Evolutionary conservation across 2,113 vertebrate genomes (phyloP).

Genomic region (Pedetes capensis): DNA sequence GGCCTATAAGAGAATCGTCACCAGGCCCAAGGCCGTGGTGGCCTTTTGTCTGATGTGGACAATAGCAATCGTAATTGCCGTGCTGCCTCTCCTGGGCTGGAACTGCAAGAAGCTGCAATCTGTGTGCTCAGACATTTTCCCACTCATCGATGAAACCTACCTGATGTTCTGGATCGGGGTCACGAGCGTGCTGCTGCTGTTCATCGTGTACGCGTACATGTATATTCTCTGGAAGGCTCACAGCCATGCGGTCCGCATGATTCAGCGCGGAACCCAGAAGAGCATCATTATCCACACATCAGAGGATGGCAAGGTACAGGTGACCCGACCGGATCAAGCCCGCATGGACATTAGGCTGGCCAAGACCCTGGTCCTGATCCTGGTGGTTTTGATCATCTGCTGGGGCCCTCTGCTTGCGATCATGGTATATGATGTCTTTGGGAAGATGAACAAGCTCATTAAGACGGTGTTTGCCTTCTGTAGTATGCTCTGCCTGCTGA

Average conservation of each 20-base stretch:
- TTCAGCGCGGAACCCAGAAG: slow-evolving; percentile 96
- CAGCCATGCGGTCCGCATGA: slow-evolving; percentile 96
- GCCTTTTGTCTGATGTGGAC: slow-evolving; percentile 99
- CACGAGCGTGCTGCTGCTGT: slow-evolving; percentile 94
- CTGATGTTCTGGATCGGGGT: slow-evolving; percentile 99
- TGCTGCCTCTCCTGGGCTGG: slow-evolving; percentile 98
- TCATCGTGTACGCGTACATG: slow-evolving; percentile 99
- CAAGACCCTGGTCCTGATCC: slow-evolving; percentile 98
- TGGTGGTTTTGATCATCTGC: slow-evolving; percentile 98
- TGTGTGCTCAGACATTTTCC: slow-evolving; percentile 97
- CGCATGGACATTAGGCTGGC: slow-evolving; percentile 99
- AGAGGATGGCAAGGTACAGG: slow-evolving; percentile 96
- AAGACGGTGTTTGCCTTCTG: slow-evolving; percentile 99
- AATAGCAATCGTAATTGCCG: slow-evolving; percentile 95
- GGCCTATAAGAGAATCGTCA: slow-evolving; percentile 97
- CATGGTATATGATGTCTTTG: slow-evolving; percentile 99
- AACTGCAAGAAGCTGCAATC: slow-evolving; percentile 98
- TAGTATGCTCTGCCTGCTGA: slow-evolving; percentile 97
- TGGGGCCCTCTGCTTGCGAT: slow-evolving; percentile 98
- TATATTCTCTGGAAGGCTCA: slow-evolving; percentile 99
- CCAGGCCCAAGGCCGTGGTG: slow-evolving; percentile 96
- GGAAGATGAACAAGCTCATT: slow-evolving; percentile 96
- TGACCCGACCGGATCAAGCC: slow-evolving; percentile 94
- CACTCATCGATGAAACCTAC: slow-evolving; percentile 96
- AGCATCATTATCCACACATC: slow-evolving; percentile 96